Percentiles rank a stretch among this genome's conserved stretches.
Conservation (phyloP, 2,888 invertebrate species). For the Acholoe squamosa region DNA sequence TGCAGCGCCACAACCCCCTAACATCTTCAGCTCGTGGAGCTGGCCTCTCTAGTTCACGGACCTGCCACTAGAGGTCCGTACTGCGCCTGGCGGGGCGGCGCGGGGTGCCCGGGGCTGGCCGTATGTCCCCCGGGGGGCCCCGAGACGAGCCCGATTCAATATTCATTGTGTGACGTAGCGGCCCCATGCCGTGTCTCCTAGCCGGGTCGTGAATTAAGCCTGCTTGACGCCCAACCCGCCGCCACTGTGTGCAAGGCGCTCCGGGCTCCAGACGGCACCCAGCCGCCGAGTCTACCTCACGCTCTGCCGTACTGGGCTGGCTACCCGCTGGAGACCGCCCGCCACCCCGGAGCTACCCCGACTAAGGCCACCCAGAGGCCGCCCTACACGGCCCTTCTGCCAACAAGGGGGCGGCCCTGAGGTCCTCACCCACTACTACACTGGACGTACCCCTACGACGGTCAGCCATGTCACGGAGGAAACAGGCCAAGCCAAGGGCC, state of each 20-base stretch:
- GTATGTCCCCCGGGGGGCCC: conserved; percentile 33
- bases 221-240: conserved; percentile 42
- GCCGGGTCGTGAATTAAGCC: conserved; percentile 2
- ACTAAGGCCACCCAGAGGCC: neutral
- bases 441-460: conserved; percentile 6
- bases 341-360: neutral
- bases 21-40: no score
- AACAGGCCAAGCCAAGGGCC: conserved; percentile 63
- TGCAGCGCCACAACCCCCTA: no score
- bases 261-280: neutral
- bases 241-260: neutral
- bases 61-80: conserved; percentile 18
- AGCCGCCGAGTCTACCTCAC: neutral
- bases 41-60: neutral
- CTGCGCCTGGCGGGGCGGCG: neutral
- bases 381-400: neutral
- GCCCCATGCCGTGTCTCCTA: conserved; percentile 58
- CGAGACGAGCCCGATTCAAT: conserved; percentile 58
- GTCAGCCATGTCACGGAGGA: conserved; percentile 59
- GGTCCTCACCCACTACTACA: neutral
- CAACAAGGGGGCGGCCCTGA: neutral
- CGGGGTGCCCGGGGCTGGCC: conserved; percentile 24
- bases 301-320: neutral
- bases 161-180: conserved; percentile 61
- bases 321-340: neutral